Evolutionary conservation across 1,140 invertebrate genomes (phyloP).

Genomic region (Trigoniulus corallinus): DNA sequence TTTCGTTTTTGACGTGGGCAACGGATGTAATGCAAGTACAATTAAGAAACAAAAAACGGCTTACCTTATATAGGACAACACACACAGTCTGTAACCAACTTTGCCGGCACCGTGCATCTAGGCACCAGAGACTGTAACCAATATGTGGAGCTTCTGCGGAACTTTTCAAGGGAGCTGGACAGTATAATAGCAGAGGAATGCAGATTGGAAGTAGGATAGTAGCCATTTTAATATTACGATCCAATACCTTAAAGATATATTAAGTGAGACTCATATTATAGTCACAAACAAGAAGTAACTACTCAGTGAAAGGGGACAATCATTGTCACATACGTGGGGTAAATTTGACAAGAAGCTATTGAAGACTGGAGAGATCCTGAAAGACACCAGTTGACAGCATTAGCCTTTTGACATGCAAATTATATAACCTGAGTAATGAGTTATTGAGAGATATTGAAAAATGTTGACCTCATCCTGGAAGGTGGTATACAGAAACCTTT

Average conservation of each 20-base stretch:
- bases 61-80: constrained; percentile 92
- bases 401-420: too few relatives aligned
- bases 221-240: constrained; percentile 86
- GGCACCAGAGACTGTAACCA: constrained; percentile 67
- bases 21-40: constrained; percentile 2
- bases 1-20: too few relatives aligned
- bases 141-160: constrained; percentile 35
- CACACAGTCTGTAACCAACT: constrained; percentile 85
- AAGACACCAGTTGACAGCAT: too few relatives aligned
- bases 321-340: constrained; percentile 39
- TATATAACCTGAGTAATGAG: too few relatives aligned
- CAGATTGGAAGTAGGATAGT: constrained; percentile 67
- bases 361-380: constrained; percentile 74
- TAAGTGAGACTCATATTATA: too few relatives aligned
- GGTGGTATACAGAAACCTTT: constrained; percentile 80
- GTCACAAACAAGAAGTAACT: too few relatives aligned
- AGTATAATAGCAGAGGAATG: constrained; percentile 70
- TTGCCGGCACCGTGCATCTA: constrained; percentile 64
- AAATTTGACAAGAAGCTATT: constrained; percentile 87
- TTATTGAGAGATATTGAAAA: constrained; percentile 2
- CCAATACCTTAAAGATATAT: constrained; percentile 72
- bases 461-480: constrained; percentile 51
- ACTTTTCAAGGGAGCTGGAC: constrained; percentile 51
- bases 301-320: too few relatives aligned
- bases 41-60: neutral